Evolutionary conservation across 1,140 invertebrate species (phyloP).

Genomic region (Drosophila subobscura): DNA sequence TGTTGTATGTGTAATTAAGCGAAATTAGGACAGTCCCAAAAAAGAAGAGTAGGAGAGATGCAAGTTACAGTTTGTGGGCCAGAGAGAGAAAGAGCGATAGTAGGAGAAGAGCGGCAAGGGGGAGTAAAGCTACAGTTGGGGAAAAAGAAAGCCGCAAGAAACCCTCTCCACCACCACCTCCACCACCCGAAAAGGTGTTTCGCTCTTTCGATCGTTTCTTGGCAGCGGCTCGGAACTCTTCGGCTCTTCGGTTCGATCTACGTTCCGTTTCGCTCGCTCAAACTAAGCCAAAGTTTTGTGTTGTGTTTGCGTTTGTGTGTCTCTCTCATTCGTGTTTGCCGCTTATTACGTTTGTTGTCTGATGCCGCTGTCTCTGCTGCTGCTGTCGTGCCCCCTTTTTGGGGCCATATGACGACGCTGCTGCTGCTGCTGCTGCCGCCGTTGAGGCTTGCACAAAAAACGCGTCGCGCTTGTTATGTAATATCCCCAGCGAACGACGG

Average conservation of each 20-base stretch:
- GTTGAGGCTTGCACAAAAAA: conserved; percentile 66
- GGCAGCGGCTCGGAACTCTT: not conserved
- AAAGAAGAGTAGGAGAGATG: conserved; percentile 42
- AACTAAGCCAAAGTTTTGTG: conserved; percentile 57
- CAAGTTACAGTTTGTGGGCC: conserved; percentile 35
- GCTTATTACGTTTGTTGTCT: conserved; percentile 70
- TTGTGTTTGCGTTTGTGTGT: conserved; percentile 16
- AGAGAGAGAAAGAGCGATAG: not conserved
- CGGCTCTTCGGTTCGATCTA: too few species aligned
- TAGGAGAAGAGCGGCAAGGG: too few species aligned
- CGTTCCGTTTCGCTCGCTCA: conserved; percentile 28
- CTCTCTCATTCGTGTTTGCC: conserved; percentile 46
- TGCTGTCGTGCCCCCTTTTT: conserved; percentile 77
- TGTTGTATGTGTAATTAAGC: conserved; percentile 70
- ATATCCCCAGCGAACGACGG: conserved; percentile 47
- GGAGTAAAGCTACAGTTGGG: too few species aligned
- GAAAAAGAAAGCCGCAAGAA: conserved; percentile 50
- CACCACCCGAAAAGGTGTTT: too few species aligned
- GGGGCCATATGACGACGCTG: conserved; percentile 67
- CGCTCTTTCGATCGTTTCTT: too few species aligned
- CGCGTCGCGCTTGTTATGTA: conserved; percentile 76
- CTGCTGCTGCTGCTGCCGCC: conserved; percentile 22
- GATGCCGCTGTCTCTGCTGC: conserved; percentile 31
- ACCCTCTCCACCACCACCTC: not conserved
- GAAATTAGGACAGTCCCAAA: conserved; percentile 73